phyloP scores from a whole-genome alignment of 2,888 invertebrate species.

The Zygogramma bicolorata region DNA sequence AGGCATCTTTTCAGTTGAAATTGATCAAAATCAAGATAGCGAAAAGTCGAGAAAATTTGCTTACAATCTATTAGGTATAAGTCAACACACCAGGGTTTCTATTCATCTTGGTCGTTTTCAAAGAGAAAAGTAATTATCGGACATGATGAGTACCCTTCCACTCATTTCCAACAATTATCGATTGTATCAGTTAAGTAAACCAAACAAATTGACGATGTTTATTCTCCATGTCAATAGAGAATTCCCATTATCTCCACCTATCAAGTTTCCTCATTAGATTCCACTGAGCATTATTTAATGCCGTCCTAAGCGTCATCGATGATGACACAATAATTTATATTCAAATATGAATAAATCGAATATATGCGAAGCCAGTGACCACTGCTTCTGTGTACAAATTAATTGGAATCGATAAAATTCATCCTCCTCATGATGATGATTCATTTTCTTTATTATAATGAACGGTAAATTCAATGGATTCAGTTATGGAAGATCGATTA shows the following conservation, averaged over 20 bases:
- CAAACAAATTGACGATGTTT: background rate
- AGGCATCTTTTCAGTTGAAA: too few species aligned
- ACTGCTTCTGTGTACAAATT: conserved; percentile 27
- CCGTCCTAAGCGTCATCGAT: background rate
- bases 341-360: background rate
- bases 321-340: background rate
- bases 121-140: too few species aligned
- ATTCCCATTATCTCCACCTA: background rate
- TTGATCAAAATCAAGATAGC: too few species aligned
- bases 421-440: conserved; percentile 11
- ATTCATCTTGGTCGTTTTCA: too few species aligned
- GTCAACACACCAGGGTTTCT: too few species aligned
- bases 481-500: background rate
- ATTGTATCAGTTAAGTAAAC: background rate
- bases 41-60: too few species aligned
- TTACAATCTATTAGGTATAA: too few species aligned
- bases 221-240: background rate
- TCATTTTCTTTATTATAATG: conserved; percentile 22
- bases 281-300: background rate
- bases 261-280: background rate
- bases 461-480: conserved; percentile 26
- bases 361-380: conserved; percentile 12
- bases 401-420: conserved; percentile 23
- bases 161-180: background rate
- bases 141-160: too few species aligned